These are phyloP conservation scores for Eupithecia abbreviata DNA, from an alignment of 2,888 invertebrate genomes.

Conservation along the genomic window DNA sequence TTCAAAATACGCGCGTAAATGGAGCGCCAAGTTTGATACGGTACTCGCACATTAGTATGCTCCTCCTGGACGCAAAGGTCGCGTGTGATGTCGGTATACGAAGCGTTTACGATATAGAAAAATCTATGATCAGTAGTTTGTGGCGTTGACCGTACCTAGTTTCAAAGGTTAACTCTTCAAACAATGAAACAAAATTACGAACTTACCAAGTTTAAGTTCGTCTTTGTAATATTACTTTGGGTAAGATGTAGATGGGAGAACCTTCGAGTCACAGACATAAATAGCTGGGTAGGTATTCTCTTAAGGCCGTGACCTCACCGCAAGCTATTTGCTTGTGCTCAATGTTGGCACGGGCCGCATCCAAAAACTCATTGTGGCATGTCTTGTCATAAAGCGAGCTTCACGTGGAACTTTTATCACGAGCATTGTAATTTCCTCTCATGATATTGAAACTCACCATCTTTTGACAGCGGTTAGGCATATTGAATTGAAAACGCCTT, in stretches of 20 bases:
- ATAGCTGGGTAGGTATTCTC: conserved; percentile 51
- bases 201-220: conserved; percentile 11
- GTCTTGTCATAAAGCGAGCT: conserved; percentile 70
- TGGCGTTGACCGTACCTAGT: neutral
- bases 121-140: neutral
- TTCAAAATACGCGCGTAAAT: too few species aligned
- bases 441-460: conserved; percentile 63
- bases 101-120: neutral
- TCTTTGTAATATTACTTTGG: conserved; percentile 16
- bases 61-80: too few species aligned
- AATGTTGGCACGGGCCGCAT: conserved; percentile 67
- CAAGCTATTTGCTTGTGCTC: conserved; percentile 73
- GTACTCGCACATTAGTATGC: too few species aligned
- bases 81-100: neutral
- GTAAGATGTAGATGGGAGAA: conserved; percentile 4
- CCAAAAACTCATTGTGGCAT: conserved; percentile 78
- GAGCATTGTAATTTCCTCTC: conserved; percentile 67
- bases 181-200: conserved; percentile 43
- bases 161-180: conserved; percentile 9
- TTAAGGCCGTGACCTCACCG: conserved; percentile 77
- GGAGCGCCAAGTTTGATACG: too few species aligned
- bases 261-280: conserved; percentile 52
- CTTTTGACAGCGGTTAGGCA: conserved; percentile 56
- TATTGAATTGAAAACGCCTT: conserved; percentile 54
- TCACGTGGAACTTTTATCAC: conserved; percentile 63